Evolutionary conservation across 1,140 invertebrate genomes (phyloP), one percentile per base, ranked within the genome.

Genomic region (Ridgeia piscesae): DNA sequence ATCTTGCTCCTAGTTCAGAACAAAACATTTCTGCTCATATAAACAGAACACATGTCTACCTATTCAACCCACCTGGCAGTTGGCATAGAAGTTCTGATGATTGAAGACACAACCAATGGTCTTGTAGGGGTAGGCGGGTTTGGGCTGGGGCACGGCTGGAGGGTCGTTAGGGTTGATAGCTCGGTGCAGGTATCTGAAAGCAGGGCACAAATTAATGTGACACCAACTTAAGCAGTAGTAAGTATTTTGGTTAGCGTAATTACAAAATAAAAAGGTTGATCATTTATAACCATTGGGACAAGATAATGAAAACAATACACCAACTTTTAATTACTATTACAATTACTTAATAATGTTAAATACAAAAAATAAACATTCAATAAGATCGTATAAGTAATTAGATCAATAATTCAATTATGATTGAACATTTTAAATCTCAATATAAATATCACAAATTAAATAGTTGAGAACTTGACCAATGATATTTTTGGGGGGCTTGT

Each of bases 51-150:
- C 17, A 90, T 33, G 17, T 34, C 14, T 34, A 42, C 42, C 11
- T 42, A 11, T 11, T 4, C 11, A 21, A 33, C 35, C 21, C 94
- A 96, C 95, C 95, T 96, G 96, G 92, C 94, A 95, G 93, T 96
- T 96, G 11, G 96, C 96, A 95, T 94, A 96, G 93, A 96, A 96
- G 33, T 92, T 92, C 91, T 94, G 94, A 92, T 96, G 95, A 93
- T 96, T 96, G 93, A 96, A 96, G 6, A 96, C 94, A 95, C 95
- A 96, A 11, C 96, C 96, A 34, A 96, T 93, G 88, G 96, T 96
- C 93, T 94, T 95, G 92, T 96, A 96, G 27, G 95, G 95, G 93
- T 96, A 95, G 48, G 94, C 95, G 31, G 94, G 93, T n/a, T 94
- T 92, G 14, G 94, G 92, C 77, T 94, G 93, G 94, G 95, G 94